phyloP scores from a whole-genome alignment of 2,797 vertebrate genomes.

The Aldrovandia affinis region DNA sequence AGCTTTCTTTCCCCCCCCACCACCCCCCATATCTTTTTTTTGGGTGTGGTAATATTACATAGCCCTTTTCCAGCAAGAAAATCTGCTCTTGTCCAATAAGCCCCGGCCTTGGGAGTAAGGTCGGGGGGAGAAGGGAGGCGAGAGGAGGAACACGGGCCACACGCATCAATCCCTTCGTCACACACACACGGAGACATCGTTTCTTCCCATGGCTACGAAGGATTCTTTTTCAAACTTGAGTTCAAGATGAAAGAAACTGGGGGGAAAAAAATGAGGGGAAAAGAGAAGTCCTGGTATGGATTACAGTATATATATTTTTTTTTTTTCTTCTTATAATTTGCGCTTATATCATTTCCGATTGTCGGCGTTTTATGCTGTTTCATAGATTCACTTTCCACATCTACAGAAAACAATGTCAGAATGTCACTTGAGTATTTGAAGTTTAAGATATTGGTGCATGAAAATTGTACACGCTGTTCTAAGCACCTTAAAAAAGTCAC shows the following conservation, averaged over 20 bases:
- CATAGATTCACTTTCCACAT: conserved; percentile 16
- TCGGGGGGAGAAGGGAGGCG: conserved; percentile 42
- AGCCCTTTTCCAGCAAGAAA: conserved; percentile 58
- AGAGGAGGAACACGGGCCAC: conserved; percentile 36
- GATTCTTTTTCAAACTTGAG: neutral
- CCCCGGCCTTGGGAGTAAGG: conserved; percentile 45
- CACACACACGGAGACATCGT: neutral
- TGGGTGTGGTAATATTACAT: conserved; percentile 53
- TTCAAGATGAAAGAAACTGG: conserved; percentile 21
- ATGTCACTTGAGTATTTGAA: conserved; percentile 30
- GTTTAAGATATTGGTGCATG: conserved; percentile 38
- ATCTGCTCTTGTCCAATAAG: conserved; percentile 49
- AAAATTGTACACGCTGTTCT: conserved; percentile 38
- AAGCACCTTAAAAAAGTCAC: conserved; percentile 41
- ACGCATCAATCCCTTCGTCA: neutral
- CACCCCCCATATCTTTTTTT: conserved; percentile 23
- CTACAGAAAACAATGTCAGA: neutral
- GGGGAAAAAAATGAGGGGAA: neutral
- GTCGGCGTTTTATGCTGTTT: conserved; percentile 23
- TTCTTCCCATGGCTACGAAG: neutral
- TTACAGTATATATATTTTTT: neutral
- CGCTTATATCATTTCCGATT: conserved; percentile 20
- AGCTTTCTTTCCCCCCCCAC: neutral
- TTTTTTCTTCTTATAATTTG: neutral
- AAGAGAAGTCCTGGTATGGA: neutral